Conservation (phyloP, 2,888 invertebrate genomes). For the Masnerella sp. region DNA sequence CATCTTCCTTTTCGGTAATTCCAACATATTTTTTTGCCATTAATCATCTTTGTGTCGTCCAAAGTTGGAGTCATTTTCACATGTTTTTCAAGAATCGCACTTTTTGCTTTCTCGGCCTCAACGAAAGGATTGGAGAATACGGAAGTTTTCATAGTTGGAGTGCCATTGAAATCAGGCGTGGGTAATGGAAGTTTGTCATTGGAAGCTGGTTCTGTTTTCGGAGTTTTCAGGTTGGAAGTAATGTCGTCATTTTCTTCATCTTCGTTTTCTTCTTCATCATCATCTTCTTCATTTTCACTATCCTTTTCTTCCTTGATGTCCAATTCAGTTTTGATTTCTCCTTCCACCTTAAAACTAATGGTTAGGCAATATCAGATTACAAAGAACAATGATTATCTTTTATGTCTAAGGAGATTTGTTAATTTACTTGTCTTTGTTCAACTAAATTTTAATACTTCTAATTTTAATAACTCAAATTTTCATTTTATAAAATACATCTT, state of each 20-base stretch:
- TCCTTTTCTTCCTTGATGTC: conserved; percentile 58
- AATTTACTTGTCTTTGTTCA: not conserved
- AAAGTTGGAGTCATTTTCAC: conserved; percentile 90
- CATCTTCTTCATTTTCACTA: conserved; percentile 26
- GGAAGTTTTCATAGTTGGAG: conserved; percentile 81
- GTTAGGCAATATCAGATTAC: conserved; percentile 77
- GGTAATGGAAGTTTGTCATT: conserved; percentile 79
- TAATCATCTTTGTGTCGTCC: conserved; percentile 87
- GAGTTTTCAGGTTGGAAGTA: conserved; percentile 37
- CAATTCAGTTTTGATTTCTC: conserved; percentile 39
- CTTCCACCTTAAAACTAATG: conserved; percentile 74
- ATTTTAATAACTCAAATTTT: too few relatives aligned
- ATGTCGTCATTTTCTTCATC: conserved; percentile 45
- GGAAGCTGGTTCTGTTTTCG: conserved; percentile 66
- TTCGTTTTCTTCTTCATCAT: conserved; percentile 54
- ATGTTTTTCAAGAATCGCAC: conserved; percentile 92
- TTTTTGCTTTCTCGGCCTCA: conserved; percentile 91
- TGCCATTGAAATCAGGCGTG: conserved; percentile 82
- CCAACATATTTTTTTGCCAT: conserved; percentile 94
- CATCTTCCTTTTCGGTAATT: conserved; percentile 94
- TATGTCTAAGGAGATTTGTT: conserved; percentile 30
- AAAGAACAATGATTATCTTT: conserved; percentile 69
- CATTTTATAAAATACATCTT: too few relatives aligned
- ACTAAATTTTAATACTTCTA: not conserved
- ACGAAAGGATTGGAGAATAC: conserved; percentile 93